These are phyloP conservation scores for Athalia circularis DNA, from an alignment of 2,888 invertebrate species.

Conservation along the genomic window DNA sequence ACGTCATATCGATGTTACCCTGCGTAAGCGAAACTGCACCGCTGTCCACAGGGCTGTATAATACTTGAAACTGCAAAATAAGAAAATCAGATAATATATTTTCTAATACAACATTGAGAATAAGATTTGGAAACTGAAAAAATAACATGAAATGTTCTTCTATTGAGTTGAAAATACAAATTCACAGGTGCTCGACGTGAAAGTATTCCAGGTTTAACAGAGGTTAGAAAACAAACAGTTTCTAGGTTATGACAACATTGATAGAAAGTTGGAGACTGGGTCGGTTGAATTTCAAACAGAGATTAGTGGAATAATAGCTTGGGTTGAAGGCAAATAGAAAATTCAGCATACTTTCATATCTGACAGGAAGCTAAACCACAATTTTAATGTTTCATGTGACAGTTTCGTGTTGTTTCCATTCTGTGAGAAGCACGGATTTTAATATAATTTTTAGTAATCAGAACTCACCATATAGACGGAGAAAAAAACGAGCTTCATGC, in stretches of 20 bases:
- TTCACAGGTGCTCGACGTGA: neutral
- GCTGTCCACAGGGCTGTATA: conserved; percentile 87
- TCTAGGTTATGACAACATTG: conserved; percentile 30
- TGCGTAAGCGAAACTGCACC: conserved; percentile 88
- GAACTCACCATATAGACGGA: conserved; percentile 72
- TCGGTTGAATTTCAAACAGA: too few relatives aligned
- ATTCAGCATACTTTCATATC: neutral
- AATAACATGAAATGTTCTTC: neutral
- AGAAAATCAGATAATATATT: conserved; percentile 4
- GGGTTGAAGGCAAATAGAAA: neutral
- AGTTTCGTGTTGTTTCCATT: conserved; percentile 4
- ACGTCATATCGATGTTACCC: conserved; percentile 88
- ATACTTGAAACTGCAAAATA: conserved; percentile 75
- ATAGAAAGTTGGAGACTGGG: neutral
- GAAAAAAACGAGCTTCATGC: conserved; percentile 67
- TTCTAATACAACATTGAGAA: neutral
- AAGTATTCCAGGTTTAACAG: conserved; percentile 4
- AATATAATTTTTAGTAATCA: neutral
- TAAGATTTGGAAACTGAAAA: neutral
- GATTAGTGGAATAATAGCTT: neutral
- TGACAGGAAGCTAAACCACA: neutral
- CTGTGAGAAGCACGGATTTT: neutral
- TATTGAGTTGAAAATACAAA: neutral
- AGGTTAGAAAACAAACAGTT: conserved; percentile 44
- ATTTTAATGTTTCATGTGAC: conserved; percentile 24